phyloP scores from a whole-genome alignment of 2,797 vertebrate species.

The Liparis tanakae region DNA sequence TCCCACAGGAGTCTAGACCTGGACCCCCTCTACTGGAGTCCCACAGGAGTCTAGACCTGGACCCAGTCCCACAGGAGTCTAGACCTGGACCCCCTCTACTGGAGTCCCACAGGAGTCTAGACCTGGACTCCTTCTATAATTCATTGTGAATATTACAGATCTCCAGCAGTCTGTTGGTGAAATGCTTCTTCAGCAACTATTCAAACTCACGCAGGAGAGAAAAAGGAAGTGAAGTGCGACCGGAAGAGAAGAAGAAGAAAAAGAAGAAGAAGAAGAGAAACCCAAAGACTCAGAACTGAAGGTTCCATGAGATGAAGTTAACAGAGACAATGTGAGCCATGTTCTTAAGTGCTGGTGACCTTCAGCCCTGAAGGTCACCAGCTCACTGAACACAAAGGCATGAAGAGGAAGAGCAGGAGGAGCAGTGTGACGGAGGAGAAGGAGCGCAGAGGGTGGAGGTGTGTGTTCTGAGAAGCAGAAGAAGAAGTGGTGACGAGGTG shows the following conservation, averaged over 20 bases:
- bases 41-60: no score
- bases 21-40: no score
- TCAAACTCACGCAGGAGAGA: not conserved
- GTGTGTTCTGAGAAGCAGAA: slow-evolving; percentile 66
- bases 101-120: no score
- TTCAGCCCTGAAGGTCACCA: no score
- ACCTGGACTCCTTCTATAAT: not conserved
- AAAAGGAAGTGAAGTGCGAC: not conserved
- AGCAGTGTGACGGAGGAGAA: not conserved
- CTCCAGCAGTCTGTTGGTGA: not conserved
- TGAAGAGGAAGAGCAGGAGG: not conserved
- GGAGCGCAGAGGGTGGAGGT: not conserved
- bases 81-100: no score
- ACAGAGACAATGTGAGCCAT: no score
- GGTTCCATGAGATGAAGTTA: not conserved
- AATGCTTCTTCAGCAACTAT: not conserved
- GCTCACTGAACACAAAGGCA: not conserved
- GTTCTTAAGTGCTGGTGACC: no score
- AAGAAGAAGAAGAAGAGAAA: not conserved
- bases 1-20: no score
- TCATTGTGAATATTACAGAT: not conserved
- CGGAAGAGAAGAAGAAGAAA: not conserved
- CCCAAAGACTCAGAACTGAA: no score
- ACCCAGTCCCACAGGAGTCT: no score
- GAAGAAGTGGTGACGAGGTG: slow-evolving; percentile 52